Conservation (phyloP, 2,797 vertebrate genomes). For the Falco biarmicus region DNA sequence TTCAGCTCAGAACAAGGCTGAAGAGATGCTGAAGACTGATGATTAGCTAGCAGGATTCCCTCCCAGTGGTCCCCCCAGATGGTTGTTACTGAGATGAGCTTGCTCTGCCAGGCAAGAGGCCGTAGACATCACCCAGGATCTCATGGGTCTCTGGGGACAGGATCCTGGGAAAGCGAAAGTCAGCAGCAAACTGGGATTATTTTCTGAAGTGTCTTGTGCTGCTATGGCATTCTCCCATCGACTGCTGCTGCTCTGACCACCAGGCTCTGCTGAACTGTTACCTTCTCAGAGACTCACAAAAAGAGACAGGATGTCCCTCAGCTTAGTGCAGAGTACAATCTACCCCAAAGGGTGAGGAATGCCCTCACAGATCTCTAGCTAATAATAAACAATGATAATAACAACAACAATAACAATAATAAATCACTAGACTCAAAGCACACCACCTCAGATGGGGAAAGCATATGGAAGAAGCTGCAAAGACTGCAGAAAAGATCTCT, state of each 20-base stretch:
- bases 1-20: background rate
- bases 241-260: background rate
- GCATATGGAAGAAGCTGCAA: background rate
- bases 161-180: background rate
- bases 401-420: background rate
- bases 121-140: background rate
- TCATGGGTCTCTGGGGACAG: background rate
- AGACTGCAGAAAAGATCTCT: background rate
- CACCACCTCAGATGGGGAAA: background rate
- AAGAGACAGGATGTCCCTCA: background rate
- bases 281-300: background rate
- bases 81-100: background rate
- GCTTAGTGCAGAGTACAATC: background rate
- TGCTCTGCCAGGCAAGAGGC: background rate
- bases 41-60: background rate
- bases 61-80: background rate
- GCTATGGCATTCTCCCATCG: accelerated
- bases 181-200: background rate
- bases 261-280: background rate
- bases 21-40: background rate
- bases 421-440: background rate
- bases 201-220: background rate
- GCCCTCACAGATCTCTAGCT: background rate
- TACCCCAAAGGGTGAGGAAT: background rate
- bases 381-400: background rate